These are phyloP conservation scores for Hirtodrosophila alboralis DNA, from an alignment of 2,888 invertebrate species.

Conservation along the genomic window DNA sequence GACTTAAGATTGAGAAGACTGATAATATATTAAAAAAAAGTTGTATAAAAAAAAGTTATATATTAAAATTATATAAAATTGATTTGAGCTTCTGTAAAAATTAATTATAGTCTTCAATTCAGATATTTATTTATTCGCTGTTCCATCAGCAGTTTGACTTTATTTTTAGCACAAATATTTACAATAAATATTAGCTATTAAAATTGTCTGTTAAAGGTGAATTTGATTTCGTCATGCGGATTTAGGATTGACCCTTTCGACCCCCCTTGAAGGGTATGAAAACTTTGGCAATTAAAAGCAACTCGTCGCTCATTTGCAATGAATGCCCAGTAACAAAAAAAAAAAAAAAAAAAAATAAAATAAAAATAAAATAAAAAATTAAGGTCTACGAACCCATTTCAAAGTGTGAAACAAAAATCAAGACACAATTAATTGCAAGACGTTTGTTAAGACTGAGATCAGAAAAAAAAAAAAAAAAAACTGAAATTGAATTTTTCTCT, in stretches of 20 bases:
- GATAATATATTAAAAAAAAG: no score
- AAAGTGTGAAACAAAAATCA: conserved; percentile 72
- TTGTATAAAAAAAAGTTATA: no score
- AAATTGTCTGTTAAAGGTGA: conserved; percentile 17
- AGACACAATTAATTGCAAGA: conserved; percentile 74
- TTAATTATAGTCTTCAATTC: no score
- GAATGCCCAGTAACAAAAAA: conserved; percentile 30
- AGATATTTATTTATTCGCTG: no score
- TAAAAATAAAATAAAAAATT: not conserved
- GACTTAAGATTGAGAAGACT: no score
- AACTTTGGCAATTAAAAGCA: conserved; percentile 70
- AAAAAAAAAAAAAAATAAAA: conserved; percentile 5
- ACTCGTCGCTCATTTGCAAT: conserved; percentile 59
- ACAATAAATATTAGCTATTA: conserved; percentile 10
- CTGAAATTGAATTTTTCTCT: conserved; percentile 62
- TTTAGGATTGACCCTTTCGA: conserved; percentile 2
- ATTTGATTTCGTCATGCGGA: conserved; percentile 24
- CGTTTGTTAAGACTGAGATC: conserved; percentile 53
- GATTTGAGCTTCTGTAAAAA: no score
- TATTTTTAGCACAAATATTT: no score
- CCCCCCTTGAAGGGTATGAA: conserved; percentile 15
- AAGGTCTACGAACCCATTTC: conserved; percentile 54
- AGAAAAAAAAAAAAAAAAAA: conserved; percentile 5
- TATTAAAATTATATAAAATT: no score
- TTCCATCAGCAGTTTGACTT: no score